These are phyloP conservation scores for Drosophila neotestacea DNA, from an alignment of 2,888 invertebrate genomes.

Conservation along the genomic window DNA sequence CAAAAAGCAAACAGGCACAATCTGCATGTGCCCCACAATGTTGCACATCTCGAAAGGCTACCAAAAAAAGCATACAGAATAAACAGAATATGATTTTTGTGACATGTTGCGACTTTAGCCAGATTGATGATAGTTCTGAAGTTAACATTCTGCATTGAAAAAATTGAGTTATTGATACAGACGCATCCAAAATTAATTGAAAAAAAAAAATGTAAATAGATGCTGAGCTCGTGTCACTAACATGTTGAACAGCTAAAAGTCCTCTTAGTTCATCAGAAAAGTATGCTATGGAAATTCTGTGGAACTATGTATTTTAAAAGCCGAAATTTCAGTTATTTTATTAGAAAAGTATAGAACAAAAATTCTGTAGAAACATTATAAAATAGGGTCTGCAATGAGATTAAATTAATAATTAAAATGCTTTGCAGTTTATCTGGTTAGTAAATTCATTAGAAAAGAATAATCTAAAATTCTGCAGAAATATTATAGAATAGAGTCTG, in stretches of 20 bases:
- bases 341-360: background rate
- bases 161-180: background rate
- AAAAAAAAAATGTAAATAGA: background rate
- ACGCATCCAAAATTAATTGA: background rate
- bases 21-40: slow-evolving; percentile 36
- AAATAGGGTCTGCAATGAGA: no score
- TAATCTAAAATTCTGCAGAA: no score
- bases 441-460: no score
- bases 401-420: no score
- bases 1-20: slow-evolving; percentile 10
- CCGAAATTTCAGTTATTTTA: background rate
- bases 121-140: slow-evolving; percentile 56
- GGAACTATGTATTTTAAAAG: no score
- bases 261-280: background rate
- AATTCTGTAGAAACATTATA: no score
- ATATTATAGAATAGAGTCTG: no score
- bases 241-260: background rate
- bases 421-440: no score
- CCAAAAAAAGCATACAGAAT: background rate
- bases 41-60: slow-evolving; percentile 15
- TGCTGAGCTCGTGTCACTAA: background rate
- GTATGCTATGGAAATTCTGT: background rate
- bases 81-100: slow-evolving; percentile 38
- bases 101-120: slow-evolving; percentile 38
- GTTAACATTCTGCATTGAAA: slow-evolving; percentile 23